A percentile compares a stretch with the other conserved stretches of the same genome.
Evolutionary conservation across 1,140 invertebrate species (phyloP).

Genomic region (Cotesia glomerata): DNA sequence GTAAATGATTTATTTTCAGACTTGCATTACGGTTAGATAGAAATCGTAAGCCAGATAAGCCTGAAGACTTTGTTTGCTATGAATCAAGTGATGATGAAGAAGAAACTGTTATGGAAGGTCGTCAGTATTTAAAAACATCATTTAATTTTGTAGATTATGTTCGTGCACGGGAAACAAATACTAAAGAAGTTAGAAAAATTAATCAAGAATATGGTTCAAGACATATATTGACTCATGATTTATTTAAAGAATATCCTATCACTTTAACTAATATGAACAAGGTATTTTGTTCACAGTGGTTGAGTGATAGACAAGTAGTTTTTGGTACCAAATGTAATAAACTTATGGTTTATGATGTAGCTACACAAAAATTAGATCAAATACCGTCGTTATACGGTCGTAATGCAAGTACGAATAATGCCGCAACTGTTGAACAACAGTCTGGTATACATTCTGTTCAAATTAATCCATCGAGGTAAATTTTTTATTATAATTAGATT

Average conservation of each 20-base stretch:
- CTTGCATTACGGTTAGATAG: conserved; percentile 67
- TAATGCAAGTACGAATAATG: conserved; percentile 45
- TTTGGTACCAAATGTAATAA: conserved; percentile 98
- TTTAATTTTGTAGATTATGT: conserved; percentile 88
- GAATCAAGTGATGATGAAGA: conserved; percentile 86
- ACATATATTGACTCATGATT: conserved; percentile 86
- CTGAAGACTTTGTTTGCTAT: conserved; percentile 87
- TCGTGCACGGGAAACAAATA: conserved; percentile 74
- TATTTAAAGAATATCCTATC: conserved; percentile 84
- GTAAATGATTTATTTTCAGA: conserved; percentile 36
- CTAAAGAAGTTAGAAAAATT: conserved; percentile 74
- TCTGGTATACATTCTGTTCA: conserved; percentile 93
- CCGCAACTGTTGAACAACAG: conserved; percentile 66
- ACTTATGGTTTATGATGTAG: conserved; percentile 67
- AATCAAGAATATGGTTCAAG: conserved; percentile 81
- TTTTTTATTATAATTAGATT: not conserved
- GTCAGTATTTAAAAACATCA: conserved; percentile 77
- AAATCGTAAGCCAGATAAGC: conserved; percentile 80
- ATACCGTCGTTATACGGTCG: conserved; percentile 82
- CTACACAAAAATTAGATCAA: conserved; percentile 71
- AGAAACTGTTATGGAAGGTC: conserved; percentile 73
- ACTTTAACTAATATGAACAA: conserved; percentile 90
- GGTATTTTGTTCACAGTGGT: conserved; percentile 95
- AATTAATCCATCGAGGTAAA: conserved; percentile 84
- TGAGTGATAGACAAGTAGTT: conserved; percentile 91